These are phyloP conservation scores for Myotis lucifugus DNA, from an alignment of 2,113 vertebrate genomes.

Conservation along the genomic window DNA sequence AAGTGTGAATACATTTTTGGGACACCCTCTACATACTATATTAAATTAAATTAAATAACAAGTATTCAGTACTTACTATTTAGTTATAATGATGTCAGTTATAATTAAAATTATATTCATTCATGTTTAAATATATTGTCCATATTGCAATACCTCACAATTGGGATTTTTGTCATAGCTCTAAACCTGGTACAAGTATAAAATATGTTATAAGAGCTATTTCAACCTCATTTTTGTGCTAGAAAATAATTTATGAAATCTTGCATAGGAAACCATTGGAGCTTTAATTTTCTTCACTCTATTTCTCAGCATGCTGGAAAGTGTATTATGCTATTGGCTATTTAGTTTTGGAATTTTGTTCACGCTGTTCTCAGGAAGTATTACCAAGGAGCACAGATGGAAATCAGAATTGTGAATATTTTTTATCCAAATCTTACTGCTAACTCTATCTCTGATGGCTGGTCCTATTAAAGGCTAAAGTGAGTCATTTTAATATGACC, in stretches of 20 bases:
- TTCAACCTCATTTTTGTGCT: constrained; percentile 54
- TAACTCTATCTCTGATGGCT: constrained; percentile 75
- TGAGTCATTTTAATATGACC: constrained; percentile 75
- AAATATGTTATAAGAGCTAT: constrained; percentile 9
- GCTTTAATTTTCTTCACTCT: constrained; percentile 70
- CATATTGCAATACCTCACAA: neutral
- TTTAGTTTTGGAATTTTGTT: constrained; percentile 70
- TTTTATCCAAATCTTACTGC: constrained; percentile 69
- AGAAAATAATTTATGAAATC: constrained; percentile 63
- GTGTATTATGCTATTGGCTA: constrained; percentile 71
- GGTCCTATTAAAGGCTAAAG: constrained; percentile 75
- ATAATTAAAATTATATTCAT: neutral
- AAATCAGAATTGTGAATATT: constrained; percentile 69
- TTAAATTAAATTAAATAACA: neutral
- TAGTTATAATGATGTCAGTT: neutral
- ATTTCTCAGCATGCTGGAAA: constrained; percentile 64
- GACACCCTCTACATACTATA: neutral
- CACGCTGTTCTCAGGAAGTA: constrained; percentile 66
- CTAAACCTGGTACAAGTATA: neutral
- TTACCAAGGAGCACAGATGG: constrained; percentile 82
- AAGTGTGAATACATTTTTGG: too few species aligned
- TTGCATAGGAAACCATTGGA: neutral
- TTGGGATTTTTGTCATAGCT: constrained; percentile 17
- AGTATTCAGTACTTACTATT: neutral
- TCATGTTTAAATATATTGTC: neutral